These are phyloP conservation scores for Petroica traversi DNA, from an alignment of 2,113 vertebrate species.

Conservation along the genomic window DNA sequence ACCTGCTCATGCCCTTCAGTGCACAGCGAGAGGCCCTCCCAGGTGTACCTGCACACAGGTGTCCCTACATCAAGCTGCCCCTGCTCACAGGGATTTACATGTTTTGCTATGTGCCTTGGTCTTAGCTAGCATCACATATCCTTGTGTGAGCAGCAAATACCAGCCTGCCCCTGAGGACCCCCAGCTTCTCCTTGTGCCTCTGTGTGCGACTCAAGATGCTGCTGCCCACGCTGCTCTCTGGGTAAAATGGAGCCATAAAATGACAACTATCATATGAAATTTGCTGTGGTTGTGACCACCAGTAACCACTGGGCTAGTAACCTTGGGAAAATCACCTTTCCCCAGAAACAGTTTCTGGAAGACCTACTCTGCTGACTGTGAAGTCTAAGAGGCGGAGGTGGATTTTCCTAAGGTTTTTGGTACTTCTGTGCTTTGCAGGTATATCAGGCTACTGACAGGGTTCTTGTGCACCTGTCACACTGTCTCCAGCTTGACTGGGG, in stretches of 20 bases:
- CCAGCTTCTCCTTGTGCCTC: accelerated
- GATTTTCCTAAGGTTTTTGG: neutral
- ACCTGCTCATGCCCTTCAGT: neutral
- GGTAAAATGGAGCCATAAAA: neutral
- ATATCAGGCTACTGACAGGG: accelerated
- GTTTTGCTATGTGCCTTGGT: neutral
- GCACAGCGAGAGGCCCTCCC: accelerated
- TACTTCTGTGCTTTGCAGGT: neutral
- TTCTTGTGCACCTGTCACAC: accelerated
- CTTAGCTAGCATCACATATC: neutral
- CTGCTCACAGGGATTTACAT: neutral
- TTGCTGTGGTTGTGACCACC: neutral
- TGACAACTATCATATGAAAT: neutral
- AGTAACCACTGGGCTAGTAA: accelerated
- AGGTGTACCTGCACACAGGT: accelerated
- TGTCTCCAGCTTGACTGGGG: neutral
- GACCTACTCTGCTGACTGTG: accelerated
- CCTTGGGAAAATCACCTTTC: neutral
- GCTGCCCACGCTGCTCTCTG: neutral
- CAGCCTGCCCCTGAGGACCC: neutral
- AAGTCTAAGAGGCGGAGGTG: neutral
- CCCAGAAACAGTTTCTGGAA: neutral
- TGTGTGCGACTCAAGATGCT: accelerated
- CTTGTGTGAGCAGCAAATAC: neutral
- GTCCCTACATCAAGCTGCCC: accelerated